A percentile compares a stretch with the other conserved stretches of the same genome.
These are phyloP conservation scores for Chiroxiphia lanceolata DNA, from an alignment of 2,797 vertebrate species.

Conservation along the genomic window DNA sequence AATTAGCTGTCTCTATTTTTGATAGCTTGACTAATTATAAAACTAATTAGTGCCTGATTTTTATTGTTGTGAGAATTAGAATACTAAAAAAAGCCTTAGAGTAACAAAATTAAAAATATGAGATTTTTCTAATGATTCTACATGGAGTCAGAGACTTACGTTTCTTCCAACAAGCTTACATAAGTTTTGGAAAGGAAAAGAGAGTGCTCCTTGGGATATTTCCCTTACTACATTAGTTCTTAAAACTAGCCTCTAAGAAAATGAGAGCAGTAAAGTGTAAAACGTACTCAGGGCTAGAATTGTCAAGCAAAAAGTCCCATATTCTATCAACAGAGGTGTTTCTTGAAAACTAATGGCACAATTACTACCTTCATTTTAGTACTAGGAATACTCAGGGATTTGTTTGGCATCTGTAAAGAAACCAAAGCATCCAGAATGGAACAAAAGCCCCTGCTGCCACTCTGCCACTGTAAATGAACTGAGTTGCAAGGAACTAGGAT, in stretches of 20 bases:
- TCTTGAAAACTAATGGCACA: background rate
- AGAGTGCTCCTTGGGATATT: background rate
- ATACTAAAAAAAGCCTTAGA: slow-evolving; percentile 7
- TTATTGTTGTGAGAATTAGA: slow-evolving; percentile 45
- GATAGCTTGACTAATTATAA: slow-evolving; percentile 32
- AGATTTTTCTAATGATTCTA: slow-evolving; percentile 7
- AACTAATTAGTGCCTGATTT: slow-evolving; percentile 52
- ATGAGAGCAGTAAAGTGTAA: background rate
- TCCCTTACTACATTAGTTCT: background rate
- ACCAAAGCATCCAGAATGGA: background rate
- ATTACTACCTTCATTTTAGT: background rate
- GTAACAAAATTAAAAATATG: slow-evolving; percentile 6
- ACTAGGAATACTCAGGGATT: background rate
- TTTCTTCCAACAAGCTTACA: background rate
- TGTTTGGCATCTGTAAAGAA: background rate
- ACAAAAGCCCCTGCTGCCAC: background rate
- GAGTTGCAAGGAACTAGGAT: background rate
- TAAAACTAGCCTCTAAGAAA: background rate
- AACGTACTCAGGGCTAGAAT: background rate
- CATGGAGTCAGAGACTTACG: background rate
- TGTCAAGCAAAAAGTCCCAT: background rate
- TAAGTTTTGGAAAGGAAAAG: background rate
- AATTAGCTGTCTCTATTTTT: slow-evolving; percentile 32
- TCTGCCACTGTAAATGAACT: background rate
- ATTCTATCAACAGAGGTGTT: background rate